Evolutionary conservation across 2,888 invertebrate genomes (phyloP).

Genomic region (Neocrepidodera transversa): DNA sequence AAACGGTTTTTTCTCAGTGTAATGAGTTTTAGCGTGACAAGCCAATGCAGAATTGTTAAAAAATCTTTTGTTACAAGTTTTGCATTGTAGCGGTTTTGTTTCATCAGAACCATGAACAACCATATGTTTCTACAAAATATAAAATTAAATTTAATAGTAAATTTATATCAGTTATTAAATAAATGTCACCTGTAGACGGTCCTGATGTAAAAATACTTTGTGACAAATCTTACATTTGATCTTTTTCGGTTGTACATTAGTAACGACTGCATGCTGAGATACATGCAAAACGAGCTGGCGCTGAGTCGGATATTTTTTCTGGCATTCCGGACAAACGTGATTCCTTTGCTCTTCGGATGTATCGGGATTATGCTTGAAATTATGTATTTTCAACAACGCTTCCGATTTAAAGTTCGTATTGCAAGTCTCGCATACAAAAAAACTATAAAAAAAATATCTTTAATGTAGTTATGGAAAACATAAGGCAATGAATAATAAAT

Average conservation of each 20-base stretch:
- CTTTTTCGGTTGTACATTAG: conserved; percentile 45
- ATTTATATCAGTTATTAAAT: not conserved
- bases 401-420: conserved; percentile 47
- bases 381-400: conserved; percentile 51
- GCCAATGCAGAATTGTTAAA: conserved; percentile 75
- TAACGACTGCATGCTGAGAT: conserved; percentile 44
- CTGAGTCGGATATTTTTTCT: conserved; percentile 51
- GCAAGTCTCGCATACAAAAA: conserved; percentile 50
- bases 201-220: conserved; percentile 69
- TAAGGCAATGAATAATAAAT: too few relatives aligned
- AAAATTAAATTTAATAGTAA: not conserved
- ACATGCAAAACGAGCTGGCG: conserved; percentile 52
- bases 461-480: not conserved
- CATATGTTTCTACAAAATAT: conserved; percentile 65
- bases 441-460: conserved; percentile 46
- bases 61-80: conserved; percentile 70
- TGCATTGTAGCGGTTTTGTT: conserved; percentile 73
- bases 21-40: conserved; percentile 75
- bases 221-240: conserved; percentile 72
- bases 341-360: conserved; percentile 48
- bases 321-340: conserved; percentile 52
- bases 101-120: conserved; percentile 72
- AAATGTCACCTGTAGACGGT: conserved; percentile 63
- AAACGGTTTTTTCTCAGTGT: conserved; percentile 68
- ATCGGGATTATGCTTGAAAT: conserved; percentile 49